Evolutionary conservation across 1,140 invertebrate genomes (phyloP).

Genomic region (Drosophila kikkawai): DNA sequence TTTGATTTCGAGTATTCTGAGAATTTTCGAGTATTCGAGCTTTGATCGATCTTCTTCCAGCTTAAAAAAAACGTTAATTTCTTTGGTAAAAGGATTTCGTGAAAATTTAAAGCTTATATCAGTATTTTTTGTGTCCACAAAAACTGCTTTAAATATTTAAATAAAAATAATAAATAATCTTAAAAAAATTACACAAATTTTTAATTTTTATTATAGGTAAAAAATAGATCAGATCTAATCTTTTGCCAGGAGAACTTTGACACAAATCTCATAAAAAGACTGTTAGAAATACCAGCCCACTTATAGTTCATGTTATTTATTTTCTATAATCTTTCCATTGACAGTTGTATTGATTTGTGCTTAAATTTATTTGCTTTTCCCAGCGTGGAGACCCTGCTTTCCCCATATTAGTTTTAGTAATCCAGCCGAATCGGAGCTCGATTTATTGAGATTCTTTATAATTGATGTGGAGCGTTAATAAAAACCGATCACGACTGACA

Average conservation of each 20-base stretch:
- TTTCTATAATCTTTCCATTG: conserved; percentile 18
- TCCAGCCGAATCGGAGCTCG: conserved; percentile 19
- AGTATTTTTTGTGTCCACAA: neutral
- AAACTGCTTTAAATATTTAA: neutral
- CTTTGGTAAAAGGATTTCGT: too few relatives aligned
- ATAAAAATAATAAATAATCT: neutral
- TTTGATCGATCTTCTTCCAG: conserved; percentile 4
- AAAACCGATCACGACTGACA: conserved; percentile 58
- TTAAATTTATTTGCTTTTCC: conserved; percentile 20
- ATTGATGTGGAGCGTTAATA: conserved; percentile 59
- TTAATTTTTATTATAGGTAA: too few relatives aligned
- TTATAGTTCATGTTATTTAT: neutral
- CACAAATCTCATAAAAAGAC: neutral
- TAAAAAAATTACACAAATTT: neutral
- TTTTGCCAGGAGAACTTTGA: neutral
- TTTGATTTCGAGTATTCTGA: conserved; percentile 6
- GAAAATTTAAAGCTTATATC: too few relatives aligned
- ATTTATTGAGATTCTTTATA: conserved; percentile 28
- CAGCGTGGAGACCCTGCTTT: neutral
- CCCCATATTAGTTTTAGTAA: conserved; percentile 22
- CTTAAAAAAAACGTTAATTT: neutral
- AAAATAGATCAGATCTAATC: neutral
- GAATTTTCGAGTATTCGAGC: conserved; percentile 20
- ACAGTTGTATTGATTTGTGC: conserved; percentile 10
- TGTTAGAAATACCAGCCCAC: neutral